Percentiles rank a stretch among this genome's conserved stretches.
Evolutionary conservation across 1,140 invertebrate species (phyloP).

Genomic region (Fopius arisanus): DNA sequence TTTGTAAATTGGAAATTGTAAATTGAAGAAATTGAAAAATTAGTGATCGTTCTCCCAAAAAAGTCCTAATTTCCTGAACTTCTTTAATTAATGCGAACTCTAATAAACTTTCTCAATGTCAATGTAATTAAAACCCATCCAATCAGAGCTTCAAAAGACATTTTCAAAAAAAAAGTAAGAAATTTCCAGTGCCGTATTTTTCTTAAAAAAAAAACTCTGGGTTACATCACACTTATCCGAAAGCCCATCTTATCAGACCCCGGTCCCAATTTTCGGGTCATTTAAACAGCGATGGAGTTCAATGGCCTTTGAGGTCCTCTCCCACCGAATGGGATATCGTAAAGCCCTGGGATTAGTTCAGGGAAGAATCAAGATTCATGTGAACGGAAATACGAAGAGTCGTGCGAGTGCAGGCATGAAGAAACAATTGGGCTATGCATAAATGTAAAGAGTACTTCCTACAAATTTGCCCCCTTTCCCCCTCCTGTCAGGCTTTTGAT

Average conservation of each 20-base stretch:
- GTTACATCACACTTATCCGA: background rate
- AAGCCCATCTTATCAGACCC: background rate
- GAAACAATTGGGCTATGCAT: conserved; percentile 6
- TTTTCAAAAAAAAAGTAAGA: too few species aligned
- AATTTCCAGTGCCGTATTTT: too few species aligned
- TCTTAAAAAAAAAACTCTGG: too few species aligned
- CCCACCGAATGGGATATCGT: background rate
- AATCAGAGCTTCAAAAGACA: too few species aligned
- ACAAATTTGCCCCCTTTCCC: background rate
- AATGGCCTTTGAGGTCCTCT: background rate
- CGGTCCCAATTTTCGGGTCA: background rate
- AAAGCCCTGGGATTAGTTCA: conserved; percentile 7
- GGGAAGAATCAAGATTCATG: conserved; percentile 31
- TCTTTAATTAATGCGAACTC: too few species aligned
- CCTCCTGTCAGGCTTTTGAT: too few species aligned
- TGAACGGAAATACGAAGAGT: conserved; percentile 42
- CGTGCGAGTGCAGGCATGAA: conserved; percentile 33
- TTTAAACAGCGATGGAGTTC: background rate
- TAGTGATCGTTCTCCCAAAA: too few species aligned
- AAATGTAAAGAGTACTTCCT: background rate
- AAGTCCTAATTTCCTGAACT: too few species aligned
- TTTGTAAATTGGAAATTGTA: too few species aligned
- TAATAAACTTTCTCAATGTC: too few species aligned
- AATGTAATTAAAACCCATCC: too few species aligned
- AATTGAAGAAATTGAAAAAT: too few species aligned